phyloP scores from a whole-genome alignment of 1,140 invertebrate species.

The Gryon sp. region DNA sequence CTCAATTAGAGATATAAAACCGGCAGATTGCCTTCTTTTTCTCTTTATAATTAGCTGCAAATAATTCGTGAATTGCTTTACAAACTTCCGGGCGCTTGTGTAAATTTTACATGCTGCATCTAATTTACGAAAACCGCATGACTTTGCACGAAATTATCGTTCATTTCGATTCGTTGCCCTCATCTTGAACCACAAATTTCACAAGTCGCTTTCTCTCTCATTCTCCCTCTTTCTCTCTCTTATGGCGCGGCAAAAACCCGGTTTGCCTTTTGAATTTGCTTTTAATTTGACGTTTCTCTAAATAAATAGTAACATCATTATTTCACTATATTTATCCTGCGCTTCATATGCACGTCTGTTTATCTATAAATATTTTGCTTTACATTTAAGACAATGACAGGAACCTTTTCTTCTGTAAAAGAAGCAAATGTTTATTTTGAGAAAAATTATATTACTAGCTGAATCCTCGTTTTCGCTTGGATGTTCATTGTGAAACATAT shows the following conservation, averaged over 20 bases:
- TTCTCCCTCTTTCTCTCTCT: no score
- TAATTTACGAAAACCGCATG: slow-evolving; percentile 59
- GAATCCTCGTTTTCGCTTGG: no score
- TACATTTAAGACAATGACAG: no score
- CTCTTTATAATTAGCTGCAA: slow-evolving; percentile 22
- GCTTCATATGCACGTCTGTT: no score
- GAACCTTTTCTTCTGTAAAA: no score
- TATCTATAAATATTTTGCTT: no score
- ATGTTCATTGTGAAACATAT: no score
- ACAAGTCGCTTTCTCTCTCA: no score
- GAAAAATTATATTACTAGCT: no score
- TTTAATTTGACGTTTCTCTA: slow-evolving; percentile 36
- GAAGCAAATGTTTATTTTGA: no score
- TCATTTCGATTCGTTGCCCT: slow-evolving; percentile 61
- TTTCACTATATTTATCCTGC: slow-evolving; percentile 11
- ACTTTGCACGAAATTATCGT: slow-evolving; percentile 59
- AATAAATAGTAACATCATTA: slow-evolving; percentile 41
- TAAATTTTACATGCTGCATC: slow-evolving; percentile 45
- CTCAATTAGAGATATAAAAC: no score
- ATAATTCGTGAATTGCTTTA: slow-evolving; percentile 39
- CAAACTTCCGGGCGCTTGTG: slow-evolving; percentile 18
- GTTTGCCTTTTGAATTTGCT: slow-evolving; percentile 45
- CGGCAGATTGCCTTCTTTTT: background rate
- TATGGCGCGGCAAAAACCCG: slow-evolving; percentile 7
- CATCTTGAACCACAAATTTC: slow-evolving; percentile 53